phyloP scores from a whole-genome alignment of 2,888 invertebrate genomes.

The Dione vanillae region DNA sequence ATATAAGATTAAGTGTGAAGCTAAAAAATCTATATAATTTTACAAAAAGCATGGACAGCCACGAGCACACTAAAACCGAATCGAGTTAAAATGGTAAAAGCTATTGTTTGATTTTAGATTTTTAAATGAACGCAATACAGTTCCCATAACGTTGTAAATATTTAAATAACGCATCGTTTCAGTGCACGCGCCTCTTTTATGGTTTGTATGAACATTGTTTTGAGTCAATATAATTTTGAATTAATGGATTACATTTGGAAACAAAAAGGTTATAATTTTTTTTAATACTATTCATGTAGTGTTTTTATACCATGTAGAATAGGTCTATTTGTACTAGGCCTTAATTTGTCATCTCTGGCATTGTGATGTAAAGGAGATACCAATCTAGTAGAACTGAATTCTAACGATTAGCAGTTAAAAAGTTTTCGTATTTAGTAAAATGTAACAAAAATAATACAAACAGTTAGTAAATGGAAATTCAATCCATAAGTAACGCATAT shows the following conservation, averaged over 20 bases:
- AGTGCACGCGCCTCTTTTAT: conserved; percentile 71
- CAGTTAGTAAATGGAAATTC: too few relatives aligned
- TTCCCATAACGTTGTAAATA: conserved; percentile 66
- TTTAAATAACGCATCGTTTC: conserved; percentile 62
- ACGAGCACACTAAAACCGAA: not conserved
- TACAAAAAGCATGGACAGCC: too few relatives aligned
- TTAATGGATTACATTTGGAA: conserved; percentile 32
- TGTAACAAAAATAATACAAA: too few relatives aligned
- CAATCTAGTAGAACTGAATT: too few relatives aligned
- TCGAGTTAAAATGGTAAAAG: conserved; percentile 47
- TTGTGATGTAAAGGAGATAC: too few relatives aligned
- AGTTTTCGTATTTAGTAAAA: too few relatives aligned
- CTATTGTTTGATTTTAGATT: conserved; percentile 57
- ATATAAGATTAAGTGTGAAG: not conserved
- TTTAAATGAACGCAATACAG: conserved; percentile 59
- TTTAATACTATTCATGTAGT: not conserved
- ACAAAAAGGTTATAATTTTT: not conserved
- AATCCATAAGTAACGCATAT: too few relatives aligned
- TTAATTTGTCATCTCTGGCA: too few relatives aligned
- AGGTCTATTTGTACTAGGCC: too few relatives aligned
- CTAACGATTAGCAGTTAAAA: too few relatives aligned
- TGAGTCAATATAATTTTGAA: conserved; percentile 39
- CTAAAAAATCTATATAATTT: too few relatives aligned
- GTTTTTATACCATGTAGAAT: too few relatives aligned
- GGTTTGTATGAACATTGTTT: conserved; percentile 47